Base-by-base conservation (phyloP, 2,113 vertebrate genomes). In the Naja naja region DNA sequence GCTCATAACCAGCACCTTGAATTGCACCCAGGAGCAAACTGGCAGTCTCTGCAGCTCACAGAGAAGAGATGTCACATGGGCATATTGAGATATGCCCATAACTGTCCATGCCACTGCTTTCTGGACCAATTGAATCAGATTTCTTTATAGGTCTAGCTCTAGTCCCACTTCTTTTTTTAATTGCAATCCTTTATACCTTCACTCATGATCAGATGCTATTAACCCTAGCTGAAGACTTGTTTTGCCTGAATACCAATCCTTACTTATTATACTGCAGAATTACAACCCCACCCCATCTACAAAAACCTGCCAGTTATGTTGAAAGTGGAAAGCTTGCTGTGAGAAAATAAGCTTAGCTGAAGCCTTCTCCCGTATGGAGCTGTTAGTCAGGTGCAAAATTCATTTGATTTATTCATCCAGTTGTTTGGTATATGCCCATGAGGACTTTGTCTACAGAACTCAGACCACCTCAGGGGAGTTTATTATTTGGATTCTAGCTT, bases 401-500 rank as follows among this genome's bases (percentile, higher is more conserved):
- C 52, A 85, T 34, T 69, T 64, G 45, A 86, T 49, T 87, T 69
- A 47, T 47, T 88, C n/a, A 88, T 88, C 6, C 53, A 55, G 8
- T 55, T 58, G 30, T 49, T 56, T 85, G 52, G 11, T 47, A 55
- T 89, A 74, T 89, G 18, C 39, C 64, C 64, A 85, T 81, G 53
- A 92, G 64, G 69, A 49, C 53, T 30, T 12, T 45, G 69, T 30
- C 85, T 85, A 53, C 53, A 85, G 9, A 92, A 89, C 30, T 88
- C 49, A 86, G 23, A 49, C 49, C 43, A 64, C 39, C 45, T 49
- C 9, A 34, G 39, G 43, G 69, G 69, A 56, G 8, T 85, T 85
- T 89, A 49, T 92, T 85, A 85, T 89, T 52, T 74, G 49, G 47
- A 81, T 88, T 74, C 43, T 74, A 92, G 27, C 39, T 74, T 89